Base-by-base conservation (phyloP, 2,888 invertebrate species). In the Meteorus cinctellus region DNA sequence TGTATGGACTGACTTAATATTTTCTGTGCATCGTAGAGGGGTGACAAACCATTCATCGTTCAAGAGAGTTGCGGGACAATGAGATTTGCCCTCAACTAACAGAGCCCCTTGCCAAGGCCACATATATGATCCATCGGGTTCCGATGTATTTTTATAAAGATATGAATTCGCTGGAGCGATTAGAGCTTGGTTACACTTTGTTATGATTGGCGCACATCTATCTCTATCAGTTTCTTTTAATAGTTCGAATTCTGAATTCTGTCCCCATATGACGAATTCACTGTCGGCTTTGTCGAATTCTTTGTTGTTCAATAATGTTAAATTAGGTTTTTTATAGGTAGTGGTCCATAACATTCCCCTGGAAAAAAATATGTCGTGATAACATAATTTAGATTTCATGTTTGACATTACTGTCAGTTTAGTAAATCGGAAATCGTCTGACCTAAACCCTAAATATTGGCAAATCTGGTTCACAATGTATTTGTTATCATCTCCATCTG, bases 91-190 rank as follows among this genome's bases (percentile, higher is more conserved):
- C 84, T 96, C 93, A 0, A 92, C 90, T 87, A 92, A 95, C 71
- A 96, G 90, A 82, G 94, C 93, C 0, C 93, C 95, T 83, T 93
- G 90, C 96, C 96, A 96, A 0, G 95, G 95, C 92, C 93, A 93
- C 76, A 89, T 82, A 81, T 90, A 90, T 36, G 87, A 83, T 41
- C 86, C 55, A 55, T 77, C 80, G 36, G 80, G 16, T n/a, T 27
- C 8, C 6, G 31, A 0, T 10, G 62, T 14, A 31, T 31, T 27
- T 48, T 8, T 31, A 45, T 24, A 62, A 10, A 48, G 16, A 63
- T 45, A 67, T 14, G 72, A 34, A 2, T 72, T 34, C 1, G 68
- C 51, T 10, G 66, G 65, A 0, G 31, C 10, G 14, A 68, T 67
- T 4, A 67, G 59, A 34, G 59, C 48, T 16, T n/a, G 3, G 29